Evolutionary conservation across 2,888 invertebrate species (phyloP).

Genomic region (Cryptus armator): DNA sequence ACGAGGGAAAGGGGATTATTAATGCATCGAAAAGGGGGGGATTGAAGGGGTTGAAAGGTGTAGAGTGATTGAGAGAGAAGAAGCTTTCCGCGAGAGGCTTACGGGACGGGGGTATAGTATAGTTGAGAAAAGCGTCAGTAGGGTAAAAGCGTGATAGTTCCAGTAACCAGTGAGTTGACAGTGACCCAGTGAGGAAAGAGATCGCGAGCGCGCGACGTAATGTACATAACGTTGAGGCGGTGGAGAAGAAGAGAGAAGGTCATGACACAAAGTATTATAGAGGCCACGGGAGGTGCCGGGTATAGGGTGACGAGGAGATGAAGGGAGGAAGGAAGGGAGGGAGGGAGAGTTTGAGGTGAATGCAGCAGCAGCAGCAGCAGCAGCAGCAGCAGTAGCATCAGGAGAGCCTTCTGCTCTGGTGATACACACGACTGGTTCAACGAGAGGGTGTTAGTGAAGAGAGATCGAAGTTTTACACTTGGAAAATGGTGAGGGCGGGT

Average conservation of each 20-base stretch:
- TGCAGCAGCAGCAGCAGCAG: conserved; percentile 29
- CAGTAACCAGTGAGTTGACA: conserved; percentile 54
- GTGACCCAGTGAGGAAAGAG: conserved; percentile 62
- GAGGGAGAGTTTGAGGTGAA: conserved; percentile 18
- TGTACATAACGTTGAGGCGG: conserved; percentile 53
- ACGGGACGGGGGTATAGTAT: conserved; percentile 10
- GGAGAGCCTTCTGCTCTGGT: conserved; percentile 9
- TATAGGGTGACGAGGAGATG: conserved; percentile 7
- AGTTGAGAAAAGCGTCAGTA: conserved; percentile 38
- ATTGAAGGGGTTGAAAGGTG: neutral
- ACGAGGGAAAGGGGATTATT: conserved; percentile 56
- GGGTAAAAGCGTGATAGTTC: conserved; percentile 16
- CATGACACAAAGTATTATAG: conserved; percentile 63
- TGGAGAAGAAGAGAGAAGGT: conserved; percentile 61
- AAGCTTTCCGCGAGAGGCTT: conserved; percentile 24
- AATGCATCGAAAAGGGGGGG: conserved; percentile 56
- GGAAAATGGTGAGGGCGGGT: conserved; percentile 50
- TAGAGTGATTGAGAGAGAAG: conserved; percentile 43
- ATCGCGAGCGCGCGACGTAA: conserved; percentile 34
- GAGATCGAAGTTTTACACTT: conserved; percentile 58
- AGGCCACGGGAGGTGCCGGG: conserved; percentile 32
- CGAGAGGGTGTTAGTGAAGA: conserved; percentile 35
- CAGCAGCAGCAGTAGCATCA: neutral
- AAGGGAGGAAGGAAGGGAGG: neutral
- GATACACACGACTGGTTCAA: conserved; percentile 30